These are phyloP conservation scores for Anolis carolinensis DNA, from an alignment of 2,113 vertebrate genomes.

Conservation along the genomic window DNA sequence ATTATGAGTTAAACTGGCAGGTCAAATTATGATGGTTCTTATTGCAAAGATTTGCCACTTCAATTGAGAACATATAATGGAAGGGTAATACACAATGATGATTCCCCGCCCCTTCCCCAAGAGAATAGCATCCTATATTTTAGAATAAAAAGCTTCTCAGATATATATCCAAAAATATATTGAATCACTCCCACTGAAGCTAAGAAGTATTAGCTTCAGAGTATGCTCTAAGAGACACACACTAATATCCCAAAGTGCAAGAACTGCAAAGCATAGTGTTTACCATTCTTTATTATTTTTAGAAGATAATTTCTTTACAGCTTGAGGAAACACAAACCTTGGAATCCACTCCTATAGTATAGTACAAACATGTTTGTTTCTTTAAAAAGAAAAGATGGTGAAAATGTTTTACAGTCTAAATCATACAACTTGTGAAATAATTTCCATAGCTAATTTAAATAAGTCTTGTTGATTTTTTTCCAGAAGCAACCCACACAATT, in stretches of 20 bases:
- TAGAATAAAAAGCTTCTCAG: neutral
- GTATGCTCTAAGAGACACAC: neutral
- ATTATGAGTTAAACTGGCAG: slow-evolving; percentile 51
- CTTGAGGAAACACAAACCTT: slow-evolving; percentile 41
- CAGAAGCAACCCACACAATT: slow-evolving; percentile 20
- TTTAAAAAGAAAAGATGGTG: slow-evolving; percentile 50
- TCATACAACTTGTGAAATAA: slow-evolving; percentile 71
- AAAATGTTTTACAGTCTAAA: slow-evolving; percentile 63
- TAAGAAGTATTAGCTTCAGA: neutral
- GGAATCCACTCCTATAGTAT: slow-evolving; percentile 23
- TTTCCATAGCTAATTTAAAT: slow-evolving; percentile 73
- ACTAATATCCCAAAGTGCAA: neutral
- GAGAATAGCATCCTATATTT: neutral
- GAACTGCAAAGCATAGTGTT: neutral
- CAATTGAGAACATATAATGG: neutral
- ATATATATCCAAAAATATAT: neutral
- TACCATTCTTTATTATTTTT: slow-evolving; percentile 43
- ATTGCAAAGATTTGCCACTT: neutral
- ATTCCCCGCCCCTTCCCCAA: neutral
- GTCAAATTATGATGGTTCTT: slow-evolving; percentile 28
- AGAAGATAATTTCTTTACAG: slow-evolving; percentile 47
- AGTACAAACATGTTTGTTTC: neutral
- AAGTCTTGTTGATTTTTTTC: slow-evolving; percentile 69
- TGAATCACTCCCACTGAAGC: neutral
- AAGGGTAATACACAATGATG: neutral